Percentiles rank a stretch among this genome's conserved stretches.
These are phyloP conservation scores for Myripristis murdjan DNA, from an alignment of 2,797 vertebrate genomes.

Conservation along the genomic window DNA sequence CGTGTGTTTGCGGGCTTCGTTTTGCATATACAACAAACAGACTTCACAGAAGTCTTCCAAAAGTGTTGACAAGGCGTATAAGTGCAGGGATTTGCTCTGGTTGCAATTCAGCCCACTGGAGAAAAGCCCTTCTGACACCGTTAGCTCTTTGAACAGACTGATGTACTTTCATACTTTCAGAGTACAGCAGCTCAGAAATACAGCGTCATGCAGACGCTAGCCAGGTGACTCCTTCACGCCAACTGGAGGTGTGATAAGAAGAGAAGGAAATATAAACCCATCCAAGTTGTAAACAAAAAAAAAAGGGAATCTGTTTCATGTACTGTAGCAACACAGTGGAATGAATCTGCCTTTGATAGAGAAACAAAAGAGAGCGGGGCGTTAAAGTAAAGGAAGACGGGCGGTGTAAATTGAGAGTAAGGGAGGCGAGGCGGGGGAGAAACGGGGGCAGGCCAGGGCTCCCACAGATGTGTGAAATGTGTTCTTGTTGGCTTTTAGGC, in stretches of 20 bases:
- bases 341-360: slow-evolving; percentile 41
- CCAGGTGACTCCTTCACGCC: slow-evolving; percentile 43
- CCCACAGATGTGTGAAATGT: slow-evolving; percentile 74
- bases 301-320: slow-evolving; percentile 27
- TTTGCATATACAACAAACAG: slow-evolving; percentile 28
- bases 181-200: slow-evolving; percentile 52
- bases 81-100: slow-evolving; percentile 59
- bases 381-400: slow-evolving; percentile 28
- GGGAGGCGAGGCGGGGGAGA: slow-evolving; percentile 5
- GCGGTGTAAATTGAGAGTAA: slow-evolving; percentile 30
- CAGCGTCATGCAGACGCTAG: slow-evolving; percentile 39
- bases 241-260: slow-evolving; percentile 41
- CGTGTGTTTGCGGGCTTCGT: slow-evolving; percentile 9
- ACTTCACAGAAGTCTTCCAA: slow-evolving; percentile 39
- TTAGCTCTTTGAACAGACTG: slow-evolving; percentile 45
- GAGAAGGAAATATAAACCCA: slow-evolving; percentile 21
- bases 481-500: slow-evolving; percentile 71
- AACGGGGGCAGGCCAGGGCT: slow-evolving; percentile 32
- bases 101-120: slow-evolving; percentile 66
- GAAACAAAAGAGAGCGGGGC: slow-evolving; percentile 38
- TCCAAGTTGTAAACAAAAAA: slow-evolving; percentile 21
- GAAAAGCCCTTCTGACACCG: slow-evolving; percentile 67
- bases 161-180: slow-evolving; percentile 52
- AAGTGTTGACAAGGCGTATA: slow-evolving; percentile 53
- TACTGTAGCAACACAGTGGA: background rate